Percentiles rank a stretch among this genome's conserved stretches.
These are phyloP conservation scores for Stenoptilia bipunctidactyla DNA, from an alignment of 2,888 invertebrate genomes.

Conservation along the genomic window DNA sequence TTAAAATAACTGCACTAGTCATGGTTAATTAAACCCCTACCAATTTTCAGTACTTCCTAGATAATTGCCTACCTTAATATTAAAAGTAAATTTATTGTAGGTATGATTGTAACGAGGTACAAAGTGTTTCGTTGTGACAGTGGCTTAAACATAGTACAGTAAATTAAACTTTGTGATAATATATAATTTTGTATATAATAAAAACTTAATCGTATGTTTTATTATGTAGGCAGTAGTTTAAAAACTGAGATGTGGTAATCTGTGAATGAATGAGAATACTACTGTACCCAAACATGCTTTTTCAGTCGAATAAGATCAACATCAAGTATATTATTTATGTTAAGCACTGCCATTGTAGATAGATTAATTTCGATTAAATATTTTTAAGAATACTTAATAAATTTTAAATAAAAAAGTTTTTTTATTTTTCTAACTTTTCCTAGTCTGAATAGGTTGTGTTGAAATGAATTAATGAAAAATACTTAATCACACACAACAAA, in stretches of 20 bases:
- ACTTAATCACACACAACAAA: too few species aligned
- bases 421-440: too few species aligned
- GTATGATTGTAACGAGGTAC: too few species aligned
- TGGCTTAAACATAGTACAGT: neutral
- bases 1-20: too few species aligned
- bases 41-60: neutral
- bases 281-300: too few species aligned
- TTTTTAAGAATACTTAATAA: conserved; percentile 9
- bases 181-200: conserved; percentile 2
- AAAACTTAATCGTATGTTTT: conserved; percentile 2
- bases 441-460: too few species aligned
- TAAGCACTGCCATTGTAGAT: conserved; percentile 63
- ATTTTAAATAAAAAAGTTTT: neutral
- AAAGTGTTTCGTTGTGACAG: too few species aligned
- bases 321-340: neutral
- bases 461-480: too few species aligned
- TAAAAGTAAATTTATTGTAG: too few species aligned
- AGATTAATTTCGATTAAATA: conserved; percentile 15
- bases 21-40: neutral
- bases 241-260: neutral
- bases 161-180: conserved; percentile 7
- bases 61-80: too few species aligned
- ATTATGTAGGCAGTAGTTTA: neutral
- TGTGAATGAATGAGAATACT: too few species aligned
- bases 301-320: too few species aligned